A percentile compares a stretch with the other conserved stretches of the same genome.
These are phyloP conservation scores for Zeus faber DNA, from an alignment of 2,113 vertebrate genomes.

Conservation along the genomic window DNA sequence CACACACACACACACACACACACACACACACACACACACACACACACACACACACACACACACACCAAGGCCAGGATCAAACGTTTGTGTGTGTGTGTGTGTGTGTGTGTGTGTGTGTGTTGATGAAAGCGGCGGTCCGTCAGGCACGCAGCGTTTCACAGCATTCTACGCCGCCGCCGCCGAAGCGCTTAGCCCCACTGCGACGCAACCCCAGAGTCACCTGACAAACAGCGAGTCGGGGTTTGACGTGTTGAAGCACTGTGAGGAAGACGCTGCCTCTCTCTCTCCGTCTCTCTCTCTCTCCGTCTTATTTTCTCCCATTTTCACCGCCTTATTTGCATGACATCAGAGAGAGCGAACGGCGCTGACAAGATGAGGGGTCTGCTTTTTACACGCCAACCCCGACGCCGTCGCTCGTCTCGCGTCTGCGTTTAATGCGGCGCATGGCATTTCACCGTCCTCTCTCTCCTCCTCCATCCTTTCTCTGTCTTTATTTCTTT, in stretches of 20 bases:
- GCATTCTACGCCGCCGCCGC: not conserved
- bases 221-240: not conserved
- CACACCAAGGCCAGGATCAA: not conserved
- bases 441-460: too few relatives aligned
- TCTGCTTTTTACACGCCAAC: too few relatives aligned
- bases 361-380: too few relatives aligned
- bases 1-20: slow-evolving; percentile 3
- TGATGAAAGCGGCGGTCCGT: not conserved
- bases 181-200: not conserved
- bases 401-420: too few relatives aligned
- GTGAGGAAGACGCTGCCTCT: too few relatives aligned
- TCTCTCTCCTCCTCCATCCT: too few relatives aligned
- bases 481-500: too few relatives aligned
- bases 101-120: too few relatives aligned
- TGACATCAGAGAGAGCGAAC: too few relatives aligned
- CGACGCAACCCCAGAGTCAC: not conserved
- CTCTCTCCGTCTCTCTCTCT: slow-evolving; percentile 1
- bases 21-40: slow-evolving; percentile 4
- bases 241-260: too few relatives aligned
- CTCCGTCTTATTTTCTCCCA: slow-evolving; percentile 2
- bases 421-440: too few relatives aligned
- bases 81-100: not conserved
- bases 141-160: not conserved
- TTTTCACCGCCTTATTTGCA: too few relatives aligned
- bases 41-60: not conserved